These are phyloP conservation scores for Cheilosia vulpina DNA, from an alignment of 2,888 invertebrate genomes.

Conservation along the genomic window DNA sequence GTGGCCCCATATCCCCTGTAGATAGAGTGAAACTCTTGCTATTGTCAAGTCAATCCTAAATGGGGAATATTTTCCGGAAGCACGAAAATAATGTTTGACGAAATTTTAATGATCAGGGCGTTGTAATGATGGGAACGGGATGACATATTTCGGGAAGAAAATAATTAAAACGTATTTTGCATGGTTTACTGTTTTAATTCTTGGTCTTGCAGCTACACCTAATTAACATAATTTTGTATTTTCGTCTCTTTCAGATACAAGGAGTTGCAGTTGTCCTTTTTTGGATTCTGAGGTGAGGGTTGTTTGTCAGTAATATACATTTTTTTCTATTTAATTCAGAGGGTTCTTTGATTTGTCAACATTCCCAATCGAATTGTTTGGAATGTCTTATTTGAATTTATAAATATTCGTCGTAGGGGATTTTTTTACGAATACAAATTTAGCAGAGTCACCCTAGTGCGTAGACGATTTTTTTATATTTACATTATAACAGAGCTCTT, in stretches of 20 bases:
- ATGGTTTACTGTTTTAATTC: constrained; percentile 4
- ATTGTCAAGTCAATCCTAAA: constrained; percentile 53
- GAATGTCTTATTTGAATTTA: no score
- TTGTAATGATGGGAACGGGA: constrained; percentile 6
- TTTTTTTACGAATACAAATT: no score
- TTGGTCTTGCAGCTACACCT: background rate
- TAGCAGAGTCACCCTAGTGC: no score
- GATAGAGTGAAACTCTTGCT: constrained; percentile 43
- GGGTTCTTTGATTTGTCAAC: no score
- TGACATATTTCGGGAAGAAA: background rate
- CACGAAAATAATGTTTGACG: constrained; percentile 50
- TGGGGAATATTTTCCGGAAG: constrained; percentile 28
- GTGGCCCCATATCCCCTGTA: background rate
- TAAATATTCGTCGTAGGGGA: no score
- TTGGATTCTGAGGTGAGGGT: constrained; percentile 32
- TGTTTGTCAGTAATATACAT: background rate
- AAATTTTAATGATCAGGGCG: constrained; percentile 61
- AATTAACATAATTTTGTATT: constrained; percentile 33
- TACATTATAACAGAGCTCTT: no score
- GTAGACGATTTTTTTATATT: no score
- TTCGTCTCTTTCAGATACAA: constrained; percentile 25
- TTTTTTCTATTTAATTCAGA: background rate
- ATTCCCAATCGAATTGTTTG: no score
- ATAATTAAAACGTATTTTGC: constrained; percentile 31
- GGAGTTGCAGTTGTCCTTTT: background rate